Evolutionary conservation across 2,888 invertebrate genomes (phyloP), one percentile per base, ranked within the genome.

Genomic region (Poecilobothrus nobilitatus): DNA sequence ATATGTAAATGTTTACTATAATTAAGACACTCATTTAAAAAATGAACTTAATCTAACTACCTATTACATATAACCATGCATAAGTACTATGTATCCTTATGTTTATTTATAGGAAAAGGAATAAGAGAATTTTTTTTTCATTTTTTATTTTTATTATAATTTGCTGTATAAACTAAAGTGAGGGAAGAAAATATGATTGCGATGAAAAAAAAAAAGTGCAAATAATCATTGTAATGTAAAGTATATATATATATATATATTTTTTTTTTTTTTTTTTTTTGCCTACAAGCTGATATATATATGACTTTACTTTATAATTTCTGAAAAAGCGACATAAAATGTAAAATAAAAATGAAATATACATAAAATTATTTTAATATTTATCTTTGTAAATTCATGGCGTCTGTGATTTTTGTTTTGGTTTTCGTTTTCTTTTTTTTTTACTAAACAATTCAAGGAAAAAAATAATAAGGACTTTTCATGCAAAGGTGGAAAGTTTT

Each of bases 311-410:
- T 53, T 53, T 53, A 53, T 53, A 53, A 53, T 53, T 53, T 53
- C 53, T 53, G 53, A 53, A 53, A 27, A 53, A 53, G 53, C 53
- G 53, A 53, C 53, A 53, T 53, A 53, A 53, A 53, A 53, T 15
- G 12, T 37, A 37, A 37, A 37, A 37, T 37, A 37, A 8, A 37
- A 37, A 37, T 10, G 12, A 37, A 37, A 53, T 18, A 53, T 18
- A 18, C 9, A 53, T 12, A 53, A 9, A 53, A 12, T 53, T 18
- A 12, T 53, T 53, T 53, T 53, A 53, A 53, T 37, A 37, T 18
- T 53, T 53, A 53, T 53, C 15, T 41, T 41, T 53, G 53, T n/a
- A 53, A 2, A 53, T 53, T 53, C 7, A 53, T 18, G n/a, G 53
- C 53, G 53, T 53, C 53, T 53, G n/a, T 41, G 41, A 15, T 41